These are phyloP conservation scores for Gymnocheta viridis DNA, from an alignment of 2,888 invertebrate genomes.

Conservation along the genomic window DNA sequence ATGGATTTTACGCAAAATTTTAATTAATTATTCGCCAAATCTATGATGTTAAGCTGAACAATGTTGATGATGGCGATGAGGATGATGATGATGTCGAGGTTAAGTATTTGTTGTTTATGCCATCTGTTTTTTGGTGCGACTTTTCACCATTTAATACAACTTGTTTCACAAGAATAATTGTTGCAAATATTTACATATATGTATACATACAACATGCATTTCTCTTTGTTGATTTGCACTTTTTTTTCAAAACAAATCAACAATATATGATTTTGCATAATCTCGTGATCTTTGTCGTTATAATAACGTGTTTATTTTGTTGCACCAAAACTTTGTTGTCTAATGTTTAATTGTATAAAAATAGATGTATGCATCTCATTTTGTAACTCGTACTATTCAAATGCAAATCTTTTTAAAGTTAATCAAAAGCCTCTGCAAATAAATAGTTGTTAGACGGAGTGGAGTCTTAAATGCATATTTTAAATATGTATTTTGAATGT, in stretches of 20 bases:
- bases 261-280: not conserved
- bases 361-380: not conserved
- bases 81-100: too few relatives aligned
- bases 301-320: not conserved
- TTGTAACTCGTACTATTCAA: not conserved
- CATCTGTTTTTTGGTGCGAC: not conserved
- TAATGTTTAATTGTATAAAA: not conserved
- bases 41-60: not conserved
- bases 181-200: not conserved
- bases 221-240: not conserved
- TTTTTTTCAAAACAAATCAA: slow-evolving; percentile 6
- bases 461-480: not conserved
- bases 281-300: not conserved
- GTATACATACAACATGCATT: too few relatives aligned
- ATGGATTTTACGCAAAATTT: not conserved
- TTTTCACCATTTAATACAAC: not conserved
- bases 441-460: not conserved
- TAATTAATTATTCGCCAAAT: not conserved
- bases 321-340: not conserved
- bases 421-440: not conserved
- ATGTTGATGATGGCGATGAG: not conserved
- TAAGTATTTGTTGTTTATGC: not conserved
- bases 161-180: not conserved
- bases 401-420: not conserved
- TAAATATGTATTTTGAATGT: not conserved